Percentiles rank a stretch among this genome's conserved stretches.
phyloP scores from a whole-genome alignment of 2,113 vertebrate genomes.

The Podarcis raffonei region DNA sequence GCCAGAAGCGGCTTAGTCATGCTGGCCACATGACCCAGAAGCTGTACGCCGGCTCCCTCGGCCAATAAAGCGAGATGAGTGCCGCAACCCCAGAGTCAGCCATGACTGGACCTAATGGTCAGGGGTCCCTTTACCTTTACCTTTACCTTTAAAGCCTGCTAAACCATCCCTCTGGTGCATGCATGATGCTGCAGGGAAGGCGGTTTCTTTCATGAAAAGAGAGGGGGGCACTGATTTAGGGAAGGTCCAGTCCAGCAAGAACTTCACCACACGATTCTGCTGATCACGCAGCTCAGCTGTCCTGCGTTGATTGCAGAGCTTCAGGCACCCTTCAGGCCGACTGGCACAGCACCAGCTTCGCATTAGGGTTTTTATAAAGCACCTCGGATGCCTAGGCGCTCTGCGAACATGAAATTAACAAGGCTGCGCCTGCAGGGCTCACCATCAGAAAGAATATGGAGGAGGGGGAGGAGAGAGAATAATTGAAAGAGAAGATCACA shows the following conservation, averaged over 20 bases:
- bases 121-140: too few species aligned
- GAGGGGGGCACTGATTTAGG: too few species aligned
- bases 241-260: not conserved
- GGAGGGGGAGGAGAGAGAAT: not conserved
- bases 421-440: not conserved
- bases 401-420: not conserved
- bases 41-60: too few species aligned
- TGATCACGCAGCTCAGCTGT: not conserved
- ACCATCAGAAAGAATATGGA: not conserved
- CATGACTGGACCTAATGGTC: too few species aligned
- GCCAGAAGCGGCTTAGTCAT: too few species aligned
- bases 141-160: not conserved
- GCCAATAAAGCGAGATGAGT: too few species aligned
- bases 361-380: not conserved
- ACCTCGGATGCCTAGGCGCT: not conserved
- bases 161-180: not conserved
- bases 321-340: not conserved
- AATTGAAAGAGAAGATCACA: not conserved
- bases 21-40: too few species aligned
- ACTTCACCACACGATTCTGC: not conserved
- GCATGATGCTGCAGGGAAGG: not conserved
- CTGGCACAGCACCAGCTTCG: not conserved
- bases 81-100: too few species aligned
- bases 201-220: too few species aligned
- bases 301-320: not conserved